phyloP scores from a whole-genome alignment of 2,113 vertebrate species.

The Felis chaus region DNA sequence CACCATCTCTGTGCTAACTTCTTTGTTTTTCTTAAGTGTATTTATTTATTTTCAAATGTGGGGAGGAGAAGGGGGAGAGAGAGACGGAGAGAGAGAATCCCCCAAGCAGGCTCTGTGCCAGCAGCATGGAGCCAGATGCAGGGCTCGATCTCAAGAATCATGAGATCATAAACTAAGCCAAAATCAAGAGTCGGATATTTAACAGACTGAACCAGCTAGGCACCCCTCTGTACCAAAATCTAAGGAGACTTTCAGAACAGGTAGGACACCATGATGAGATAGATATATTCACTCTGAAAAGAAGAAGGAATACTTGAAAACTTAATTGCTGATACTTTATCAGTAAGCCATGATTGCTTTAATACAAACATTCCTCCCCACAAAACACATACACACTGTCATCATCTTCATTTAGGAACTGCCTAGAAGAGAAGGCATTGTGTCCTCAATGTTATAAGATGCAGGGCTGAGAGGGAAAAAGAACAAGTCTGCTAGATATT shows the following conservation, averaged over 20 bases:
- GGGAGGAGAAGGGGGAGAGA: background rate
- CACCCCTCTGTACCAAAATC: background rate
- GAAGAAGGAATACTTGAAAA: background rate
- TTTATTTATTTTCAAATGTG: background rate
- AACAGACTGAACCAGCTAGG: background rate
- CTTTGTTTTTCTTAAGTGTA: background rate
- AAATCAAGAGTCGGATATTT: background rate
- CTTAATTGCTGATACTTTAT: background rate
- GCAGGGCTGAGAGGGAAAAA: background rate
- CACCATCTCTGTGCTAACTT: background rate
- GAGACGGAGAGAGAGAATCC: background rate
- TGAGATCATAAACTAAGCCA: background rate
- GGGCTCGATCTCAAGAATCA: background rate
- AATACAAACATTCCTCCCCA: background rate
- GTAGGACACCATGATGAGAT: background rate
- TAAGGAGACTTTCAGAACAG: background rate
- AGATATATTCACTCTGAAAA: background rate
- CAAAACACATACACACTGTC: background rate
- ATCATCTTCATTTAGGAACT: background rate
- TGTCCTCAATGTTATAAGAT: background rate
- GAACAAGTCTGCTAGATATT: background rate
- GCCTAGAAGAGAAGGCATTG: background rate
- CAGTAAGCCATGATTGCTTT: background rate
- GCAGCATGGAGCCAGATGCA: background rate
- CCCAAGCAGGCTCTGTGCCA: background rate